These are phyloP conservation scores for Parambassis ranga DNA, from an alignment of 2,797 vertebrate species.

Conservation along the genomic window DNA sequence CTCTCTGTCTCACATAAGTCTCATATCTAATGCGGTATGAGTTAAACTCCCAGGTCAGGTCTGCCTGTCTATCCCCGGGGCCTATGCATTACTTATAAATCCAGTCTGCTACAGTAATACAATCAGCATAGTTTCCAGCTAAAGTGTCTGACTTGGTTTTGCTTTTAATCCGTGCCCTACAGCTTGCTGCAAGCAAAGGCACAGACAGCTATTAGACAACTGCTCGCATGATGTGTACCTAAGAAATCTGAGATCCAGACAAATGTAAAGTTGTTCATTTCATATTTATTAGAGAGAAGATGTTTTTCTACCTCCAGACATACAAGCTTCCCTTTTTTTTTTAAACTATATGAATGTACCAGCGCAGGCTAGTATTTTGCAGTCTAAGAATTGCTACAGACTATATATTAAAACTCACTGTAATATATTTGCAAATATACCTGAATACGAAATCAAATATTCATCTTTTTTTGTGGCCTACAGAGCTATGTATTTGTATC, in stretches of 20 bases:
- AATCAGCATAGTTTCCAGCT: conserved; percentile 38
- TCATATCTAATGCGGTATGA: conserved; percentile 1
- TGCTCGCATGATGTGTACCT: conserved; percentile 3
- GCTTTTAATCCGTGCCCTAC: conserved; percentile 39
- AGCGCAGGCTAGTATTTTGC: too few species aligned
- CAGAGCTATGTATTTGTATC: too few species aligned
- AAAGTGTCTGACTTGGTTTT: conserved; percentile 25
- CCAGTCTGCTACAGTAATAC: conserved; percentile 34
- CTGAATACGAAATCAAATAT: too few species aligned
- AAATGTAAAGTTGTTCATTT: conserved; percentile 23
- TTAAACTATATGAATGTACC: conserved; percentile 1
- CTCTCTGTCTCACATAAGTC: conserved; percentile 15
- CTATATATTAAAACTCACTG: too few species aligned
- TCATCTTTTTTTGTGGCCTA: too few species aligned
- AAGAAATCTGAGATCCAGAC: conserved; percentile 18
- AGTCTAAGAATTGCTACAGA: too few species aligned
- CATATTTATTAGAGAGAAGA: conserved; percentile 5
- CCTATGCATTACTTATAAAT: conserved; percentile 48
- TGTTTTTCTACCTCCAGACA: conserved; percentile 11
- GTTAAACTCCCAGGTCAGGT: conserved; percentile 12
- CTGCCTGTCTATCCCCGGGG: conserved; percentile 34
- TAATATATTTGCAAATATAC: too few species aligned
- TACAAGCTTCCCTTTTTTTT: conserved; percentile 14
- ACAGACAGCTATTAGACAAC: conserved; percentile 32
- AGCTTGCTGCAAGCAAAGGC: conserved; percentile 45